Conservation (phyloP, 2,797 vertebrate genomes). For the Sebastes iracundus region DNA sequence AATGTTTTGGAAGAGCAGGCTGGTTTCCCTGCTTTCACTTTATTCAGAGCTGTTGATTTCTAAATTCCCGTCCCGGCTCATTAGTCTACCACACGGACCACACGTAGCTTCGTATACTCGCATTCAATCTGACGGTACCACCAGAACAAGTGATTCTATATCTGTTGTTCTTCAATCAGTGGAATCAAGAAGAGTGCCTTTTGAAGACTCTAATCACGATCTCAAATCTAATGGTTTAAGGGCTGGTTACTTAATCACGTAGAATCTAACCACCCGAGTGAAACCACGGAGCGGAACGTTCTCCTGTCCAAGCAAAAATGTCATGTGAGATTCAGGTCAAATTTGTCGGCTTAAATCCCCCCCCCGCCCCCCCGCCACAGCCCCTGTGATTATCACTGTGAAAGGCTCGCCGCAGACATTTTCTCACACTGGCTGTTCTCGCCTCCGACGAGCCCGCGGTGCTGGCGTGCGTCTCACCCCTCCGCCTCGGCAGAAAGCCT, state of each 20-base stretch:
- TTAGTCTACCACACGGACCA: not conserved
- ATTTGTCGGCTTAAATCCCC: conserved; percentile 9
- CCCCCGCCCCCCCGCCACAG: not conserved
- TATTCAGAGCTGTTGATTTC: not conserved
- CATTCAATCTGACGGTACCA: not conserved
- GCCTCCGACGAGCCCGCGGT: conserved; percentile 6
- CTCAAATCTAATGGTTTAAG: conserved; percentile 9
- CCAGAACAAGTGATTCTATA: not conserved
- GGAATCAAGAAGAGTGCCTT: conserved; percentile 51
- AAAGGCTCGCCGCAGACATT: conserved; percentile 4
- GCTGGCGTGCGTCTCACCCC: conserved; percentile 29
- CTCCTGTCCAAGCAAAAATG: conserved; percentile 10
- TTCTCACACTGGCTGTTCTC: conserved; percentile 42
- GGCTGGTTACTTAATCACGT: conserved; percentile 31
- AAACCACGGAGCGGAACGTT: conserved; percentile 1
- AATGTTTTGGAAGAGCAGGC: not conserved
- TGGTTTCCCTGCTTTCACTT: not conserved
- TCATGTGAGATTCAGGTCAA: conserved; percentile 27
- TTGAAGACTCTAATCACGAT: conserved; percentile 42
- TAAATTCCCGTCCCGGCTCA: not conserved
- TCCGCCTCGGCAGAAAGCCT: conserved; percentile 33
- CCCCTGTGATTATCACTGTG: not conserved
- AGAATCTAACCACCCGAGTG: conserved; percentile 1
- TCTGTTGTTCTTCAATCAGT: conserved; percentile 31
- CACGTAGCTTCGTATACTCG: not conserved